Base-by-base conservation (phyloP, 2,113 vertebrate species). In the Panurus biarmicus region DNA sequence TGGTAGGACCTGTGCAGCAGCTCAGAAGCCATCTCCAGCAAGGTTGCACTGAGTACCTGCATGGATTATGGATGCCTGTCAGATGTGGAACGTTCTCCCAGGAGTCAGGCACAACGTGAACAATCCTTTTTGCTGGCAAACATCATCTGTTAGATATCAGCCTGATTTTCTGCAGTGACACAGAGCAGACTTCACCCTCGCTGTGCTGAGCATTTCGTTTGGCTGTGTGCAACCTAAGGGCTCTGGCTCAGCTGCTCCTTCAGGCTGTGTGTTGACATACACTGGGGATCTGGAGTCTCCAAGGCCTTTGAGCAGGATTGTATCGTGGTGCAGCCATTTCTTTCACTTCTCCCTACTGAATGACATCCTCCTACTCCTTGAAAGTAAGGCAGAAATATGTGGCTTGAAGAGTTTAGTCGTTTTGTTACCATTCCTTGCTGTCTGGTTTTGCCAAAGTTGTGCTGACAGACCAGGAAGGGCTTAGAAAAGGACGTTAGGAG, bases 251-350 rank as follows among this genome's bases (percentile, higher is more conserved):
- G 70, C 78, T 61, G 2, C 71, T 76, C 70, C 28, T 89, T 53
- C 92, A 69, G 90, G 48, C 92, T 60, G 70, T 0, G 66, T 91
- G 93, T 57, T 95, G 95, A 96, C 92, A 87, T 17, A 48, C 62
- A 10, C 71, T 62, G 87, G 96, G 93, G 93, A 94, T 36, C n/a
- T n/a, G n/a, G n/a, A n/a, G n/a, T 85, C 95, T 95, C 93, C 74
- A 44, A 75, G 83, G 90, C 74, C 5, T 91, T 93, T 91, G 90
- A 64, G 72, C 35, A 44, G 77, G 75, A 81, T 47, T 83, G 29
- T 88, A 8, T 78, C 3, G 0, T 44, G 54, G 33, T 76, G 54
- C 64, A 85, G 58, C 66, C 75, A 48, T 93, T 93, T 94, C 87
- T 87, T 93, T 85, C 71, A 58, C 47, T 82, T 84, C 40, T 85